Conservation (phyloP, 1,140 invertebrate species). For the Drosophila tani region DNA sequence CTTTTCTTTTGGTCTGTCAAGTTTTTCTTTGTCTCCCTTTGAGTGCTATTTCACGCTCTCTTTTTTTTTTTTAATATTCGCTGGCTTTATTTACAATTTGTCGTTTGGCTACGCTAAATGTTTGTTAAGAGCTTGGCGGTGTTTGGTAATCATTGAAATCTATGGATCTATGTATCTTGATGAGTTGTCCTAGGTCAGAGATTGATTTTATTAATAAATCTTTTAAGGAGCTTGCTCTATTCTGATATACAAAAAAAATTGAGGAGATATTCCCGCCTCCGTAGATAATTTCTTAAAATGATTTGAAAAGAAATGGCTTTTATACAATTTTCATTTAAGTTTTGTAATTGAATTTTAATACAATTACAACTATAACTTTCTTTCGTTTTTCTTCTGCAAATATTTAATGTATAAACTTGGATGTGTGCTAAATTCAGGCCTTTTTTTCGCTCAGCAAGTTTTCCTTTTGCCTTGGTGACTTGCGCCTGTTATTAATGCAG, state of each 20-base stretch:
- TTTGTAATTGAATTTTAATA: background rate
- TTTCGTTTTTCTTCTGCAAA: background rate
- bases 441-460: conserved; percentile 3
- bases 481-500: conserved; percentile 44
- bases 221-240: too few relatives aligned
- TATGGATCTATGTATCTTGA: too few relatives aligned
- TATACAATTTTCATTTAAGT: too few relatives aligned
- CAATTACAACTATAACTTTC: background rate
- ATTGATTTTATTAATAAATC: too few relatives aligned
- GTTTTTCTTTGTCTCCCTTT: conserved; percentile 29
- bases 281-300: background rate
- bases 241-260: too few relatives aligned
- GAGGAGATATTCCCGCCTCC: too few relatives aligned
- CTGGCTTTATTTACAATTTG: conserved; percentile 16
- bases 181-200: too few relatives aligned
- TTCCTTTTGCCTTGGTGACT: conserved; percentile 5
- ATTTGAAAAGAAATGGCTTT: background rate
- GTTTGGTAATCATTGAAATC: too few relatives aligned
- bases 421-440: conserved; percentile 6
- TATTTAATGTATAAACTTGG: background rate
- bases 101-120: background rate
- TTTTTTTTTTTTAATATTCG: conserved; percentile 6
- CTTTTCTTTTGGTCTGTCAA: conserved; percentile 21
- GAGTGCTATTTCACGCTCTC: conserved; percentile 18
- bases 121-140: too few relatives aligned